Percentiles rank a stretch among this genome's conserved stretches.
Evolutionary conservation across 2,113 vertebrate genomes (phyloP).

Genomic region (Rhombomys opimus): DNA sequence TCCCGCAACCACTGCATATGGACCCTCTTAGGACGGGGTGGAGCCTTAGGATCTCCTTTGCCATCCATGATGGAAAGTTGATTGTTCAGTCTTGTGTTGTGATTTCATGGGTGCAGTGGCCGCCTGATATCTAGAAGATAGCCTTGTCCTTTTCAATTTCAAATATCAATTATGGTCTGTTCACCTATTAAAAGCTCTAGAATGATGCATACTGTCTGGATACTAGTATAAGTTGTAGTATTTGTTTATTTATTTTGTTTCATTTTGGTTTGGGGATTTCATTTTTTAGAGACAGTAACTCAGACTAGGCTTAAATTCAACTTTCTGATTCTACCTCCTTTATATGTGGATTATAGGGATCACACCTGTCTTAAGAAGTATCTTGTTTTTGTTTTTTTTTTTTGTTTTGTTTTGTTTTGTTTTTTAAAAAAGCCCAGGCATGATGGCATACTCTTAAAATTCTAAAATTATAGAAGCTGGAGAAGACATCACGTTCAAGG

Average conservation of each 20-base stretch:
- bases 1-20: background rate
- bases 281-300: background rate
- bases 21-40: background rate
- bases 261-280: background rate
- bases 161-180: background rate
- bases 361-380: background rate
- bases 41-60: background rate
- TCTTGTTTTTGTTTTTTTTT: background rate
- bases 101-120: background rate
- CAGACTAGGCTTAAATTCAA: background rate
- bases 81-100: background rate
- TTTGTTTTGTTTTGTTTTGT: too few species aligned
- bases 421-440: background rate
- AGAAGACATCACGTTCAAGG: background rate
- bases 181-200: constrained; percentile 30
- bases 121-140: background rate
- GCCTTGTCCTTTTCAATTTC: background rate
- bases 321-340: background rate
- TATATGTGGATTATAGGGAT: background rate
- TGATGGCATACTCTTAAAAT: background rate
- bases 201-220: constrained; percentile 25
- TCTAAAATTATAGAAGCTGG: background rate
- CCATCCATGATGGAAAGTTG: background rate
- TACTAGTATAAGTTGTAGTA: constrained; percentile 11
- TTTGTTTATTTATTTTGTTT: background rate